Percentiles rank a stretch among this genome's conserved stretches.
phyloP scores from a whole-genome alignment of 1,140 invertebrate genomes.

The Papilio polyxenes region DNA sequence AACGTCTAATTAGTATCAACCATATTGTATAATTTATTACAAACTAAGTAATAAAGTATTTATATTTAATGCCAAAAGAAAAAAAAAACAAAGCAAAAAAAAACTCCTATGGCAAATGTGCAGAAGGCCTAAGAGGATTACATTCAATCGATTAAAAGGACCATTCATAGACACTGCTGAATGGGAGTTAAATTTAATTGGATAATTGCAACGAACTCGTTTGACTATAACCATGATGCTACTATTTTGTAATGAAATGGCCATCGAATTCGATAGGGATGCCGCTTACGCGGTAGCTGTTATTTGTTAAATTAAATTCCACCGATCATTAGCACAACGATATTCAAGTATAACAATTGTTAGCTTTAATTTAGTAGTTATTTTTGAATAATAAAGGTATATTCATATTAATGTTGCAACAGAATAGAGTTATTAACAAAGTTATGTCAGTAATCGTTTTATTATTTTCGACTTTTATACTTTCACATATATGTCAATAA shows the following conservation, averaged over 20 bases:
- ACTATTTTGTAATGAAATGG: background rate
- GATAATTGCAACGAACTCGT: background rate
- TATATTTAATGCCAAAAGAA: no score
- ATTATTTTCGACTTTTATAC: no score
- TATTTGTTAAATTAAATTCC: background rate
- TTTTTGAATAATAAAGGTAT: background rate
- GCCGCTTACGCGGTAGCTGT: background rate
- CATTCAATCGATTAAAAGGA: background rate
- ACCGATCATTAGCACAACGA: background rate
- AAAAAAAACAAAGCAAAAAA: no score
- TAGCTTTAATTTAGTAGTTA: background rate
- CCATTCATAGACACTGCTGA: background rate
- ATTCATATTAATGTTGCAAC: background rate
- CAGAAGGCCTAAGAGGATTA: background rate
- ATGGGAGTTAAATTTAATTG: conserved; percentile 6
- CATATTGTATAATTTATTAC: no score
- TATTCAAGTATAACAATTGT: background rate
- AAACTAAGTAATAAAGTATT: no score
- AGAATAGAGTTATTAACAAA: no score
- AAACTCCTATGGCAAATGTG: no score
- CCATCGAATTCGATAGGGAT: background rate
- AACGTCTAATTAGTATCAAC: no score
- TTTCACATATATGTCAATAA: no score
- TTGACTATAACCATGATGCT: background rate
- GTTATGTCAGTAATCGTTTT: no score